These are phyloP conservation scores for Crypturellus undulatus DNA, from an alignment of 2,113 vertebrate species.

Conservation along the genomic window DNA sequence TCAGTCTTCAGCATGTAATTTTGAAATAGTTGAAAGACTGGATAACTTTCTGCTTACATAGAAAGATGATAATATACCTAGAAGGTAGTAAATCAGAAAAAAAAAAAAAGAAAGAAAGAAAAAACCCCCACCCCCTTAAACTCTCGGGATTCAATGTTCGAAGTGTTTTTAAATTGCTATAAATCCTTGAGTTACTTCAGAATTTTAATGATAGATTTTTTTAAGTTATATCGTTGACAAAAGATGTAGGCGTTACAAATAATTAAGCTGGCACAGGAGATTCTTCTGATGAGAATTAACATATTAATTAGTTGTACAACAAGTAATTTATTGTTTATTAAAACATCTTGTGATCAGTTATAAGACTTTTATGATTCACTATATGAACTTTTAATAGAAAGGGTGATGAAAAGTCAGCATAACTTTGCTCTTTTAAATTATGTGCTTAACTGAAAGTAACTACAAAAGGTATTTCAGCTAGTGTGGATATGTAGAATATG, in stretches of 20 bases:
- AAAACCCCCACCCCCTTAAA: background rate
- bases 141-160: background rate
- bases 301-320: background rate
- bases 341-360: background rate
- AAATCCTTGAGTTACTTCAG: background rate
- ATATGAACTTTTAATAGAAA: background rate
- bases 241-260: background rate
- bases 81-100: background rate
- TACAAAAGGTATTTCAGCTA: background rate
- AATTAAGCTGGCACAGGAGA: background rate
- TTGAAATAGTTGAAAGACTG: background rate
- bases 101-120: background rate
- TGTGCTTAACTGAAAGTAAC: background rate
- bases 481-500: background rate
- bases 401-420: background rate
- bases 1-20: background rate
- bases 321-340: background rate
- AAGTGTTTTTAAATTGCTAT: background rate
- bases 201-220: background rate
- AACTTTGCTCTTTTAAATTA: background rate
- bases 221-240: background rate
- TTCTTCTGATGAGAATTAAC: background rate
- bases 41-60: background rate
- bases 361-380: background rate
- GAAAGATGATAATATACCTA: background rate